Evolutionary conservation across 2,888 invertebrate genomes (phyloP).

Genomic region (Nasonovia ribisnigri): DNA sequence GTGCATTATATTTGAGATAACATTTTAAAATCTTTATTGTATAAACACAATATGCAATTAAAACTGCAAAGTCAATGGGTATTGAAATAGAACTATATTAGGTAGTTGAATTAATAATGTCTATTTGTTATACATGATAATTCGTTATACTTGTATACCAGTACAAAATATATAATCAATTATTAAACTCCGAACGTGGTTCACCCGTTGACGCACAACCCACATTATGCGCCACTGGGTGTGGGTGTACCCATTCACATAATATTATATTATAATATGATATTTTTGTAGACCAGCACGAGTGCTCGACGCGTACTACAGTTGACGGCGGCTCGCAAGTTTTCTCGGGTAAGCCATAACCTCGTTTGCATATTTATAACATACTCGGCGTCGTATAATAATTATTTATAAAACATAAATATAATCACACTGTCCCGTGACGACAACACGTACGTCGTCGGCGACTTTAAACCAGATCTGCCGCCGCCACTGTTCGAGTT

Average conservation of each 20-base stretch:
- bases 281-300: neutral
- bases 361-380: slow-evolving; percentile 10
- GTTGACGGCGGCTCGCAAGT: neutral
- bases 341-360: neutral
- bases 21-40: neutral
- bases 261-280: neutral
- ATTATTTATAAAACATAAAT: neutral
- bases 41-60: neutral
- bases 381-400: neutral
- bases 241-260: neutral
- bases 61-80: neutral
- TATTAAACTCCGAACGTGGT: neutral
- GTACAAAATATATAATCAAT: no score
- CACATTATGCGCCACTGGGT: neutral
- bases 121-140: no score
- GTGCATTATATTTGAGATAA: neutral
- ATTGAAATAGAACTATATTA: no score
- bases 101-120: no score
- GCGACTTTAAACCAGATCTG: neutral
- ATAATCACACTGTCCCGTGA: neutral
- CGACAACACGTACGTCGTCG: slow-evolving; percentile 8
- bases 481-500: neutral
- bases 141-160: no score
- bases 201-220: neutral
- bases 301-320: no score